Evolutionary conservation across 2,797 vertebrate species (phyloP).

Genomic region (Chaetodon trifasciatus): DNA sequence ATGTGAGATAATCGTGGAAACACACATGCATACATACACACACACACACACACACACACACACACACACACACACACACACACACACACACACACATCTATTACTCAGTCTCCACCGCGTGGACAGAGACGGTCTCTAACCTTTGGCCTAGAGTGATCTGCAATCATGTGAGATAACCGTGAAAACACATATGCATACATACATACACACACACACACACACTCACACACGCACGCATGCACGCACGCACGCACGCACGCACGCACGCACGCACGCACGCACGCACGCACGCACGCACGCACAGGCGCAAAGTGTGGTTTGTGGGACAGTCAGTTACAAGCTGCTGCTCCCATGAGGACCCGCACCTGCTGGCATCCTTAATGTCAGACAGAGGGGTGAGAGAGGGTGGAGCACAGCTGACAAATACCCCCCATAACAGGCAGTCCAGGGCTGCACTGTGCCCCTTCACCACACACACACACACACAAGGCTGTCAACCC

Average conservation of each 20-base stretch:
- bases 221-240: conserved; percentile 22
- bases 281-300: conserved; percentile 14
- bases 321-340: conserved; percentile 46
- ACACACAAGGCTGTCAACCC: conserved; percentile 59
- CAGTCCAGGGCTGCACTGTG: conserved; percentile 42
- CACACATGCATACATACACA: conserved; percentile 39
- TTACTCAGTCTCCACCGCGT: conserved; percentile 51
- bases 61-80: conserved; percentile 21
- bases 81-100: conserved; percentile 30
- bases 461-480: conserved; percentile 46
- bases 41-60: conserved; percentile 32
- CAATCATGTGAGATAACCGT: conserved; percentile 79
- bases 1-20: conserved; percentile 76
- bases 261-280: conserved; percentile 31
- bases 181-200: conserved; percentile 45
- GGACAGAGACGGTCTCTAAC: conserved; percentile 68
- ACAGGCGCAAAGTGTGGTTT: conserved; percentile 29
- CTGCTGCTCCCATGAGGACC: conserved; percentile 58
- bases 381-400: conserved; percentile 61
- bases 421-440: conserved; percentile 73
- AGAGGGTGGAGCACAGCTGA: conserved; percentile 80
- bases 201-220: conserved; percentile 37
- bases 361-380: conserved; percentile 87
- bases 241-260: conserved; percentile 29
- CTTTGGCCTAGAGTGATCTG: conserved; percentile 60